These are phyloP conservation scores for Scartelaos histophorus DNA, from an alignment of 2,113 vertebrate species.

Conservation along the genomic window DNA sequence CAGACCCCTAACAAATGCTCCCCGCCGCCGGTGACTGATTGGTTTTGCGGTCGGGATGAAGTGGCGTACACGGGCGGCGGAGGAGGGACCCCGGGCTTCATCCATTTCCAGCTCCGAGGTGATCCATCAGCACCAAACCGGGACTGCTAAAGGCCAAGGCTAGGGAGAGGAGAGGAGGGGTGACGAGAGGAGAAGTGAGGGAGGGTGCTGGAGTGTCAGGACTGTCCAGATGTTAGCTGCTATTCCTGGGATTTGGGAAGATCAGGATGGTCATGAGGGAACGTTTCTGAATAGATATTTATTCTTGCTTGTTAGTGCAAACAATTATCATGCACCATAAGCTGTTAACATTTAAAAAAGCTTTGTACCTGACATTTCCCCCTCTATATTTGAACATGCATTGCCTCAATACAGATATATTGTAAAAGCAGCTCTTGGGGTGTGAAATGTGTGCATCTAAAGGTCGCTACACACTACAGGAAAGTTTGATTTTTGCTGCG, in stretches of 20 bases:
- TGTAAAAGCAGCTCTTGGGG: too few relatives aligned
- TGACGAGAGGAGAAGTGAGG: neutral
- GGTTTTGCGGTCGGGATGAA: slow-evolving; percentile 52
- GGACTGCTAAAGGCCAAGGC: slow-evolving; percentile 61
- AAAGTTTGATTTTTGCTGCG: too few relatives aligned
- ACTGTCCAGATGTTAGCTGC: slow-evolving; percentile 58
- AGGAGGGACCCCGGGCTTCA: slow-evolving; percentile 31
- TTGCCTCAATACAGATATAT: too few relatives aligned
- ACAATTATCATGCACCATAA: neutral
- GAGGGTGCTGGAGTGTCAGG: slow-evolving; percentile 43
- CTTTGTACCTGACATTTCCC: too few relatives aligned
- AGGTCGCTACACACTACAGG: too few relatives aligned
- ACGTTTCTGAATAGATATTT: slow-evolving; percentile 5
- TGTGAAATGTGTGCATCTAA: too few relatives aligned
- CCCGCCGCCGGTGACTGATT: slow-evolving; percentile 56
- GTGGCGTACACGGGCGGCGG: slow-evolving; percentile 40
- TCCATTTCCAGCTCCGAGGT: slow-evolving; percentile 58
- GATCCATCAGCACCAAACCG: slow-evolving; percentile 64
- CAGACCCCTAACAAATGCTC: slow-evolving; percentile 50
- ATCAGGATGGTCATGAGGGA: slow-evolving; percentile 26
- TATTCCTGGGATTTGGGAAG: slow-evolving; percentile 43
- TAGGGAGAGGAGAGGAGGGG: slow-evolving; percentile 46
- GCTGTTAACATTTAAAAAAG: neutral
- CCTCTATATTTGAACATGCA: too few relatives aligned
- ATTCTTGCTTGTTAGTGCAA: too few relatives aligned